Conservation (phyloP, 2,888 invertebrate species). For the Heliconius cydno region DNA sequence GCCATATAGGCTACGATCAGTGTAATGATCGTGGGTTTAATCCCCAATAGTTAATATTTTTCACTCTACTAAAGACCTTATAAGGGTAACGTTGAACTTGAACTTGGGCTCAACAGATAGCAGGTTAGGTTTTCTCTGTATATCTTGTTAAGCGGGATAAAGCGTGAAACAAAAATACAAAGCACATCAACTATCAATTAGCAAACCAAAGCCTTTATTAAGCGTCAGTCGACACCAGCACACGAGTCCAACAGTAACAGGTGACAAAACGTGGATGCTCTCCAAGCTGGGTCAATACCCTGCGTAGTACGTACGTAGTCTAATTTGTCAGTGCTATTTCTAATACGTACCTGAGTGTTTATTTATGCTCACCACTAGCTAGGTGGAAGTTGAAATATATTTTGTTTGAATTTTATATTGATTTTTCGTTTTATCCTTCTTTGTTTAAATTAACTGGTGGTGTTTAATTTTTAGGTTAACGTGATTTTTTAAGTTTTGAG, state of each 20-base stretch:
- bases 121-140: too few species aligned
- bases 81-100: too few species aligned
- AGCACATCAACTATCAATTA: neutral
- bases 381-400: slow-evolving; percentile 10
- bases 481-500: too few species aligned
- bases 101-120: too few species aligned
- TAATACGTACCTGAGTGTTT: slow-evolving; percentile 38
- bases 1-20: too few species aligned
- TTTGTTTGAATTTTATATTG: neutral
- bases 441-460: neutral
- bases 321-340: slow-evolving; percentile 46
- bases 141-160: too few species aligned
- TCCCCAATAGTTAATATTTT: too few species aligned
- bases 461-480: neutral
- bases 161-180: too few species aligned
- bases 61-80: too few species aligned
- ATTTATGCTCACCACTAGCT: slow-evolving; percentile 37
- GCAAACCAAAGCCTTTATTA: neutral
- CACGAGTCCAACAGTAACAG: slow-evolving; percentile 42
- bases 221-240: neutral
- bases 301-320: slow-evolving; percentile 9
- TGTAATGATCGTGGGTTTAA: too few species aligned
- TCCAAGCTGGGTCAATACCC: slow-evolving; percentile 46
- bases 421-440: neutral
- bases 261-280: slow-evolving; percentile 45